A percentile compares a stretch with the other conserved stretches of the same genome.
Conservation (phyloP, 2,113 vertebrate species). For the Proterorhinus semilunaris region DNA sequence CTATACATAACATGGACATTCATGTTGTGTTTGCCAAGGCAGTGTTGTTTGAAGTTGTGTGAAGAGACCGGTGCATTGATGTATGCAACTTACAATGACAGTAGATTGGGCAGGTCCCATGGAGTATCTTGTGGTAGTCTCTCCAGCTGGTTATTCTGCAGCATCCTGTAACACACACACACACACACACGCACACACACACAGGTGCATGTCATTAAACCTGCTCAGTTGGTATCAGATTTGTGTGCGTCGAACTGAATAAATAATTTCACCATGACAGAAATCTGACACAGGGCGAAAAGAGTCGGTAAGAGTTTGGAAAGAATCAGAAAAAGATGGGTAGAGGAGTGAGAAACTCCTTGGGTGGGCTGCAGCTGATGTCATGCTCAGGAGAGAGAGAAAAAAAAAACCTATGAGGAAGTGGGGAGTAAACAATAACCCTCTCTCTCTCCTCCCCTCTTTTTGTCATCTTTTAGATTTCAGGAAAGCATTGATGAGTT, state of each 20-base stretch:
- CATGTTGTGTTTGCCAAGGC: not conserved
- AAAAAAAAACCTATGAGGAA: conserved; percentile 67
- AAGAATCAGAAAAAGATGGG: conserved; percentile 57
- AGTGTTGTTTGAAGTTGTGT: conserved; percentile 27
- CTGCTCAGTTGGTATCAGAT: conserved; percentile 15
- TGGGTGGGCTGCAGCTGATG: conserved; percentile 81
- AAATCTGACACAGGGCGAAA: conserved; percentile 69
- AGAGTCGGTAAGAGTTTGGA: conserved; percentile 53
- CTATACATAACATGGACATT: no score
- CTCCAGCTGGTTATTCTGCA: conserved; percentile 92
- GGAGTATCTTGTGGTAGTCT: conserved; percentile 85
- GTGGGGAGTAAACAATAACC: conserved; percentile 69
- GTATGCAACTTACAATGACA: conserved; percentile 87
- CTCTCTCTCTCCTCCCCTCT: conserved; percentile 39
- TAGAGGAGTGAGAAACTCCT: conserved; percentile 61
- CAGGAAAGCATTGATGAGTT: not conserved
- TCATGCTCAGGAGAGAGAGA: conserved; percentile 72
- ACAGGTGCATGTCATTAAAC: conserved; percentile 16
- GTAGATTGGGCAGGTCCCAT: conserved; percentile 90
- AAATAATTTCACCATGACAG: conserved; percentile 56
- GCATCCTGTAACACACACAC: conserved; percentile 81
- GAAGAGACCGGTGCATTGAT: conserved; percentile 36
- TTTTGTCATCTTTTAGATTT: conserved; percentile 31
- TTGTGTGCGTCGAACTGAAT: conserved; percentile 34
- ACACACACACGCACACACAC: conserved; percentile 19